Evolutionary conservation across 2,888 invertebrate genomes (phyloP), one percentile per base, ranked within the genome.

Genomic region (Aporophyla lueneburgensis): DNA sequence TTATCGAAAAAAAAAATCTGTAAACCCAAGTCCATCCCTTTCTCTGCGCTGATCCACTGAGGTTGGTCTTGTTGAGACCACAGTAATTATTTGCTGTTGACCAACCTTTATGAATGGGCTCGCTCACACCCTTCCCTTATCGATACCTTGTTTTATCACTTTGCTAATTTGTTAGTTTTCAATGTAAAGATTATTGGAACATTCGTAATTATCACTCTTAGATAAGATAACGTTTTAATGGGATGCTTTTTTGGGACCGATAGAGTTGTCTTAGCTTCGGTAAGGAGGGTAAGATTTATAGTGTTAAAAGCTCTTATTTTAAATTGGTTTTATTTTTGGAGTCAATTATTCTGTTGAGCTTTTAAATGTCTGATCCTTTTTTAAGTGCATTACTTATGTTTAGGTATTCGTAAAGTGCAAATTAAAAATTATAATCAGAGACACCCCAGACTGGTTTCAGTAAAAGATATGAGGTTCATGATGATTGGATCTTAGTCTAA

Each of bases 101-200:
- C 40, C 62, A 71, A 73, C 73, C 69, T 86, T 89, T 86, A 86
- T 90, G 90, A 89, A 90, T 90, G 88, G 85, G 80, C 76, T 66
- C 65, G 65, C 71, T 62, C 74, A 80, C 81, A 78, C 86, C 76
- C 74, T 74, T 72, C 63, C 43, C 72, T 68, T 74, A 79, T 83
- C 71, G 67, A 78, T 58, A 74, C 77, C 77, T 68, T 79, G 71
- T 79, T 73, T 76, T 75, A 68, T 74, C 71, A 62, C 62, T 62
- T 40, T 21, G 68, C 81, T 83, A 81, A 83, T 81, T 85, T 75
- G 83, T 85, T 75, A 74, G 81, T 84, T 84, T 84, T 80, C 63
- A 80, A 74, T 80, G 77, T 80, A 72, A 77, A 77, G 77, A 83
- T 80, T 71, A 69, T 72, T 71, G 71, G 54, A 77, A 80, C 77